Percentiles rank a stretch among this genome's conserved stretches.
Evolutionary conservation across 2,797 vertebrate species (phyloP).

Genomic region (Scarus forsteni): DNA sequence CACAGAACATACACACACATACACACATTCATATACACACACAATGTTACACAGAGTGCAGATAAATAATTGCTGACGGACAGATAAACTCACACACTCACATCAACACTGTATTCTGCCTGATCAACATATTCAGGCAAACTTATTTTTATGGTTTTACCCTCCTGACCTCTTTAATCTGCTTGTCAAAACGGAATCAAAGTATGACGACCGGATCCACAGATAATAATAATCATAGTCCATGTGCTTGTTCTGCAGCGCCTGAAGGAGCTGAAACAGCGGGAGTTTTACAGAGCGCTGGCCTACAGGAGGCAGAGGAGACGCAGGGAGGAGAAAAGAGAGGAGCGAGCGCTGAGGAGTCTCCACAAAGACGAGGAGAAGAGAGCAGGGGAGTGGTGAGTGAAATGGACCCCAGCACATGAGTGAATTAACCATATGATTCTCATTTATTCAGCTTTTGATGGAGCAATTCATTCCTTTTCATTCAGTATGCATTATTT

Average conservation of each 20-base stretch:
- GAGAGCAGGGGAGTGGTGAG: conserved; percentile 65
- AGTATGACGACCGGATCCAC: not conserved
- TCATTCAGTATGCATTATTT: too few species aligned
- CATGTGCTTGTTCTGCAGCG: conserved; percentile 53
- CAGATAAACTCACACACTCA: conserved; percentile 1
- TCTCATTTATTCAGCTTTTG: too few species aligned
- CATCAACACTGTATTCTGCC: not conserved
- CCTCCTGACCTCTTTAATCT: conserved; percentile 11
- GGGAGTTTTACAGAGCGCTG: conserved; percentile 78
- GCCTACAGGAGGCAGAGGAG: conserved; percentile 76
- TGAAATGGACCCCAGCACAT: not conserved
- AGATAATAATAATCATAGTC: not conserved
- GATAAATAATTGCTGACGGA: conserved; percentile 29
- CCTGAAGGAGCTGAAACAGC: conserved; percentile 80
- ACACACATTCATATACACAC: conserved; percentile 4
- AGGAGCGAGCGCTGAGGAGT: conserved; percentile 61
- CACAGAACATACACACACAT: conserved; percentile 8
- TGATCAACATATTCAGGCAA: not conserved
- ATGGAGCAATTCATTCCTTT: too few species aligned
- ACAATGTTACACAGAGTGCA: not conserved
- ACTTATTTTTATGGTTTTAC: not conserved
- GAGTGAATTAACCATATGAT: not conserved
- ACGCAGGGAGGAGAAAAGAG: conserved; percentile 68
- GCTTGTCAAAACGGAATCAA: not conserved
- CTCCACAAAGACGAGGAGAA: conserved; percentile 60